Conservation (phyloP, 2,113 vertebrate genomes). For the Macrotus californicus region DNA sequence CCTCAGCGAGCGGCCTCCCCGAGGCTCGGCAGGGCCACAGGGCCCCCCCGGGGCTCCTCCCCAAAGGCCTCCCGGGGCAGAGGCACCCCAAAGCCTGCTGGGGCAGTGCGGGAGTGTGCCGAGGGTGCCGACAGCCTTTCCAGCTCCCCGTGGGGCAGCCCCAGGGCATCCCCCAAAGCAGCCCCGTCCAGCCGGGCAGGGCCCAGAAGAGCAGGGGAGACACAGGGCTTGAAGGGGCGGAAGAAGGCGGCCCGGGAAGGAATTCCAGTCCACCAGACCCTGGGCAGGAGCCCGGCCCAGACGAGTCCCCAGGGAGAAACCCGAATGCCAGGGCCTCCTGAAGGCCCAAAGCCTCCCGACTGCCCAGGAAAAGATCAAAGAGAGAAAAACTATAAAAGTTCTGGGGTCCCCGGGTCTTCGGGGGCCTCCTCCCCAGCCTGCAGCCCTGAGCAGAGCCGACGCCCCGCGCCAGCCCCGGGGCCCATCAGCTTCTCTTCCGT, state of each 20-base stretch:
- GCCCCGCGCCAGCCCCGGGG: background rate
- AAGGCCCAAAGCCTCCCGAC: constrained; percentile 22
- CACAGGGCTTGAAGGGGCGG: background rate
- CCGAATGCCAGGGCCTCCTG: background rate
- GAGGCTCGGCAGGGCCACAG: background rate
- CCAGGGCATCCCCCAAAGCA: background rate
- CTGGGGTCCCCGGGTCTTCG: rapidly evolving
- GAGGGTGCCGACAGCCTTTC: background rate
- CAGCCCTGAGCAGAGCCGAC: constrained; percentile 22
- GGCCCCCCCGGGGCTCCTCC: background rate
- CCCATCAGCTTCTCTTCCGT: constrained; percentile 72
- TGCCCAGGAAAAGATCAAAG: constrained; percentile 51
- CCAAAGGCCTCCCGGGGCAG: constrained; percentile 66
- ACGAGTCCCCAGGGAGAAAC: constrained; percentile 26
- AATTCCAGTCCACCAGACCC: background rate
- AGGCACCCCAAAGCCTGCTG: constrained; percentile 34
- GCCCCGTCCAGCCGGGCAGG: background rate
- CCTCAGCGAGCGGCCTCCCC: constrained; percentile 43
- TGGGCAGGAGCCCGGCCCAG: constrained; percentile 53
- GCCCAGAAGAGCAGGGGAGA: constrained; percentile 48
- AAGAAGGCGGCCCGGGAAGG: constrained; percentile 47
- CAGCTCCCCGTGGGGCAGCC: background rate
- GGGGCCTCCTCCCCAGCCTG: background rate
- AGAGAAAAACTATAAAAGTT: constrained; percentile 1
- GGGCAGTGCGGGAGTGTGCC: background rate